Conservation (phyloP, 2,113 vertebrate species). For the Neogobius melanostomus region DNA sequence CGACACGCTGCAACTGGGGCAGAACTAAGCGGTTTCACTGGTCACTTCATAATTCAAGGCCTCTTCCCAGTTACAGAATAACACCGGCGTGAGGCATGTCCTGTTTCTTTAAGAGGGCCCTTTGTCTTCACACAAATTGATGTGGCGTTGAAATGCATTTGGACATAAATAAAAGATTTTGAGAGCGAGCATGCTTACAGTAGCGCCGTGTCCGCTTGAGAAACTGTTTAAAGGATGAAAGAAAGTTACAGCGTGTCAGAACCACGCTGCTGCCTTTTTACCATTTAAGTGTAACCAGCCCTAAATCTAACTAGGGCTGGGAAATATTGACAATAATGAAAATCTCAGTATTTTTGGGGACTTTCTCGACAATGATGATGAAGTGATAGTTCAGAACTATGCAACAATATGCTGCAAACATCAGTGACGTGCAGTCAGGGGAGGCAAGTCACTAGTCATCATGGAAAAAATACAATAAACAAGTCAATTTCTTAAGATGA, state of each 20-base stretch:
- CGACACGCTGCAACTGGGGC: neutral
- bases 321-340: too few species aligned
- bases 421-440: too few species aligned
- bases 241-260: neutral
- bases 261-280: neutral
- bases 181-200: neutral
- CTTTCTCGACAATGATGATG: too few species aligned
- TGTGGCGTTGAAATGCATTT: neutral
- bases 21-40: neutral
- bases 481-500: too few species aligned
- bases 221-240: neutral
- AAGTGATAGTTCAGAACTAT: too few species aligned
- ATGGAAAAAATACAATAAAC: too few species aligned
- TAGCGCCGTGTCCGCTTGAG: neutral
- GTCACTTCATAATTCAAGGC: constrained; percentile 1
- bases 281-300: too few species aligned
- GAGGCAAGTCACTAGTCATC: too few species aligned
- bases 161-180: neutral
- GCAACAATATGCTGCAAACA: too few species aligned
- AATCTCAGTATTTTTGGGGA: too few species aligned
- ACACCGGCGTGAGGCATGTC: neutral
- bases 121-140: constrained; percentile 5
- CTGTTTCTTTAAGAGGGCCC: neutral
- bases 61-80: neutral
- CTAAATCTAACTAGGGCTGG: too few species aligned